Evolutionary conservation across 2,113 vertebrate species (phyloP), one percentile per base, ranked within the genome.

Genomic region (Silurus meridionalis): DNA sequence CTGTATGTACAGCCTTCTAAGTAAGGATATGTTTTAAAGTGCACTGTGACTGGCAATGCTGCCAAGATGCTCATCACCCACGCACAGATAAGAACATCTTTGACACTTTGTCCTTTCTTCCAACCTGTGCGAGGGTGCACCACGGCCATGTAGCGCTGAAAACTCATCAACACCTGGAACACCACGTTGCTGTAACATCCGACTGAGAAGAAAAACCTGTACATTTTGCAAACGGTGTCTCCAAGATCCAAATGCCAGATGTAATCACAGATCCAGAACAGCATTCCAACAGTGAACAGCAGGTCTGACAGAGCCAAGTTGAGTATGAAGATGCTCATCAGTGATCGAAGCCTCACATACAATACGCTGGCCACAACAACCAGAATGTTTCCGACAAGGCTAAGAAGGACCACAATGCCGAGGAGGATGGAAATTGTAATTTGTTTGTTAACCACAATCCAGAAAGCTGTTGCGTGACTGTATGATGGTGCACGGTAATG

Each of bases 251-350:
- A 98, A 61, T 93, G 94, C 28, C 90, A 75, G 77, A 94, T 83
- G 69, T 96, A 91, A 2, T 93, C 94, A 58, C 91, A 84, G 1
- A 93, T 90, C 96, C 94, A 96, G 90, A 98, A 95, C 0, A 96
- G 96, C 57, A 98, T 87, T 25, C 95, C 92, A 52, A 91, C 84
- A 60, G 97, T 96, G 93, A 98, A 97, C 25, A 95, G 23, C 74
- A 98, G 93, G 87, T 98, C 97, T 0, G 97, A 97, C 77, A 97
- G n/a, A 71, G 95, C 96, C 89, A 98, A 94, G 85, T 98, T 97
- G 83, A 97, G 91, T 87, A 98, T 97, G 90, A 97, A 97, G 91
- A 96, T 63, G n/a, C 97, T 97, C 37, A 96, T 97, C 87, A 96
- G 91, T 80, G 96, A 96, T 79, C 91, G 94, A 15, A 97, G 91